Percentiles rank a stretch among this genome's conserved stretches.
Conservation (phyloP, 2,888 invertebrate genomes). For the Prosopocoilus inquinatus region DNA sequence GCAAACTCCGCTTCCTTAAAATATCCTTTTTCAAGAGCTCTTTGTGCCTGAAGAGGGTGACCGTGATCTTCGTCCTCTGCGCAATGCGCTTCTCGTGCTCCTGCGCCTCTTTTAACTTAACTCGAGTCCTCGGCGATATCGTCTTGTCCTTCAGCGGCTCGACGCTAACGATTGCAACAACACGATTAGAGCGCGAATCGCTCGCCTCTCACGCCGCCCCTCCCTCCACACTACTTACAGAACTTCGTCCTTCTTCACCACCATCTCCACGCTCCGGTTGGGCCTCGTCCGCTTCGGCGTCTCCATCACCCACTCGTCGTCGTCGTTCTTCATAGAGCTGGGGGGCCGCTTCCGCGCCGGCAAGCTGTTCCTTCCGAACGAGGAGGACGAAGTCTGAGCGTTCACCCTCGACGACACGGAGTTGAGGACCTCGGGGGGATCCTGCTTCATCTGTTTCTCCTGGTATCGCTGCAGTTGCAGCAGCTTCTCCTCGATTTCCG, state of each 20-base stretch:
- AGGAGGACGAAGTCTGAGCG: slow-evolving; percentile 38
- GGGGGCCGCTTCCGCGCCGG: slow-evolving; percentile 43
- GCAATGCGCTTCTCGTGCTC: slow-evolving; percentile 58
- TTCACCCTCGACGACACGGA: slow-evolving; percentile 30
- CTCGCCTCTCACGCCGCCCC: not conserved
- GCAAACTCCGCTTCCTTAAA: slow-evolving; percentile 80
- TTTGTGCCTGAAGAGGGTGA: slow-evolving; percentile 81
- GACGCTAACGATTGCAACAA: slow-evolving; percentile 17
- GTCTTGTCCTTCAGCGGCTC: slow-evolving; percentile 34
- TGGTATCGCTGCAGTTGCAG: slow-evolving; percentile 84
- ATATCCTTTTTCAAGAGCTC: slow-evolving; percentile 92
- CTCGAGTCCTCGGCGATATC: slow-evolving; percentile 41
- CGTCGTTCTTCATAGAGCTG: slow-evolving; percentile 45
- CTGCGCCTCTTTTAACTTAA: slow-evolving; percentile 47
- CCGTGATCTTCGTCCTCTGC: slow-evolving; percentile 64
- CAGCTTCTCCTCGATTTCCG: slow-evolving; percentile 89
- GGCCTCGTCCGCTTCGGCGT: slow-evolving; percentile 48
- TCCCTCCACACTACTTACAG: slow-evolving; percentile 40
- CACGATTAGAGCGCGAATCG: not conserved
- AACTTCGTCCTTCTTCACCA: slow-evolving; percentile 39
- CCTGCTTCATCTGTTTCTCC: slow-evolving; percentile 72
- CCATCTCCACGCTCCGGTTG: slow-evolving; percentile 33
- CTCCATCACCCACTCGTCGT: slow-evolving; percentile 52
- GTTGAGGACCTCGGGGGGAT: slow-evolving; percentile 36
- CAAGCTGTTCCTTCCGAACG: slow-evolving; percentile 9